Percentiles rank a stretch among this genome's conserved stretches.
phyloP scores from a whole-genome alignment of 2,888 invertebrate species.

The Diplolepis rosae region DNA sequence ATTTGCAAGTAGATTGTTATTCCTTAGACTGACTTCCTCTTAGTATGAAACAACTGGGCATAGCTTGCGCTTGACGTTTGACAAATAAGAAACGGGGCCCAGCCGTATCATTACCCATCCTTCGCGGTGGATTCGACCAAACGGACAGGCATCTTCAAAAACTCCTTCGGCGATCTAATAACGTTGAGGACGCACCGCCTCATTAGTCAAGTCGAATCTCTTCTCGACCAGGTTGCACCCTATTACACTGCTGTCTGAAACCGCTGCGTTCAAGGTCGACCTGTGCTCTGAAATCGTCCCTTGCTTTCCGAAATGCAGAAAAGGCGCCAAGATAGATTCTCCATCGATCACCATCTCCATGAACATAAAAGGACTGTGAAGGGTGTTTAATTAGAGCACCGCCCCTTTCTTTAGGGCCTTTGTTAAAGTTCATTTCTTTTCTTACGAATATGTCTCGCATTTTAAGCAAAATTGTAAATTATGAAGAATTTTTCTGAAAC shows the following conservation, averaged over 20 bases:
- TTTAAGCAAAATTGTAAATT: too few relatives aligned
- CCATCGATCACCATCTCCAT: background rate
- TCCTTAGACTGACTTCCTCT: slow-evolving; percentile 59
- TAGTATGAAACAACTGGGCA: slow-evolving; percentile 63
- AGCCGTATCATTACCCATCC: slow-evolving; percentile 73
- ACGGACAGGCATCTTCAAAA: slow-evolving; percentile 67
- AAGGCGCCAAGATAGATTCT: slow-evolving; percentile 1
- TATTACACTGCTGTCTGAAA: slow-evolving; percentile 60
- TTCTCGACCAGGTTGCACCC: slow-evolving; percentile 55
- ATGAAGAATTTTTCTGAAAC: too few relatives aligned
- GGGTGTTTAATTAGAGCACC: slow-evolving; percentile 10
- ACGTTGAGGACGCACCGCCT: slow-evolving; percentile 73
- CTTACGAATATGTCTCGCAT: too few relatives aligned
- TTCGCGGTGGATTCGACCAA: slow-evolving; percentile 65
- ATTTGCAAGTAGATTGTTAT: slow-evolving; percentile 65
- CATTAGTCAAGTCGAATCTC: slow-evolving; percentile 72
- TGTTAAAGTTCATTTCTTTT: background rate
- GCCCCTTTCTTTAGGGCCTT: background rate
- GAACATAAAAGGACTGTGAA: background rate
- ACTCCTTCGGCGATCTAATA: slow-evolving; percentile 73
- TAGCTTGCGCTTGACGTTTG: slow-evolving; percentile 71
- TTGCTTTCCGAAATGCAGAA: slow-evolving; percentile 36
- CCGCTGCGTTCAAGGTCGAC: slow-evolving; percentile 19
- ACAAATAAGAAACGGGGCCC: slow-evolving; percentile 73
- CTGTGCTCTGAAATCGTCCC: slow-evolving; percentile 1